Evolutionary conservation across 2,113 vertebrate genomes (phyloP).

Genomic region (Rafetus swinhoei): DNA sequence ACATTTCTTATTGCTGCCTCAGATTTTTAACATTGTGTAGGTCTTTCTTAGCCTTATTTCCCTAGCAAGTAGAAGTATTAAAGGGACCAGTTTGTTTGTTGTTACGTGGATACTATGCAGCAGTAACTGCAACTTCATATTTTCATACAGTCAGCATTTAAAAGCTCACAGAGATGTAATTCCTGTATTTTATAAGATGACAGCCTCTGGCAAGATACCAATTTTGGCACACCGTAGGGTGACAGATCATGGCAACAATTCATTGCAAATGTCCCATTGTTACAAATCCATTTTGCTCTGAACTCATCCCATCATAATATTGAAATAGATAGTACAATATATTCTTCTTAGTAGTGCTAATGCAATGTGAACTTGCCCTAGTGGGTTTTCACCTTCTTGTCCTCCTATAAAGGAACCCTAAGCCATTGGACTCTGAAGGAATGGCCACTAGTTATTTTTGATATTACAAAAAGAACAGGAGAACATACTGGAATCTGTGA

Average conservation of each 20-base stretch:
- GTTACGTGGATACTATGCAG: neutral
- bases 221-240: neutral
- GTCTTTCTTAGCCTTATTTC: neutral
- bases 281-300: slow-evolving; percentile 50
- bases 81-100: neutral
- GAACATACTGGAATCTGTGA: slow-evolving; percentile 14
- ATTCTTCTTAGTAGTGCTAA: neutral
- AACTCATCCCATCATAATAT: neutral
- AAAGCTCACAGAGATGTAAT: slow-evolving; percentile 30
- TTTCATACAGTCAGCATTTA: slow-evolving; percentile 37
- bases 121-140: neutral
- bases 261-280: slow-evolving; percentile 22
- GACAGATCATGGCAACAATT: slow-evolving; percentile 11
- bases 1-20: neutral
- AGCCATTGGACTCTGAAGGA: slow-evolving; percentile 11
- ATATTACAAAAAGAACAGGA: slow-evolving; percentile 45
- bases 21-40: neutral
- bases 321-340: slow-evolving; percentile 36
- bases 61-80: neutral
- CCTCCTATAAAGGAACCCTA: slow-evolving; percentile 4
- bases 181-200: slow-evolving; percentile 38
- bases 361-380: neutral
- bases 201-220: slow-evolving; percentile 8
- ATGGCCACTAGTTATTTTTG: neutral
- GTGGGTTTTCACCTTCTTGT: neutral